Conservation (phyloP, 2,113 vertebrate genomes). For the Psephotus haematonotus region DNA sequence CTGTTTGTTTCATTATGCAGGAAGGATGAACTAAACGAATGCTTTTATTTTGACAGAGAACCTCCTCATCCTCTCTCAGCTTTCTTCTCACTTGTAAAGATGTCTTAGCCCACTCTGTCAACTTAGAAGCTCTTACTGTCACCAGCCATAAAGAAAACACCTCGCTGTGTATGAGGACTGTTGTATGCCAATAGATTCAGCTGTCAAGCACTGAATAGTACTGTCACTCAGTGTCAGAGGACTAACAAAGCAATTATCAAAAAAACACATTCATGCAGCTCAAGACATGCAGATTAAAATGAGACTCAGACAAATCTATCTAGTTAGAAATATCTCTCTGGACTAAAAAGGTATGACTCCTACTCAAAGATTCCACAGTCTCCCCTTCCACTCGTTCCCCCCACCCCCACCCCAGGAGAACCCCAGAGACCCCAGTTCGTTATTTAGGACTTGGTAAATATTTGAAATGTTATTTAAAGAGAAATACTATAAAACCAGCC, state of each 20-base stretch:
- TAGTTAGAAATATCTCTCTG: slow-evolving; percentile 16
- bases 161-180: slow-evolving; percentile 62
- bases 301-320: slow-evolving; percentile 12
- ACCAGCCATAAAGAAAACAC: slow-evolving; percentile 74
- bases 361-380: background rate
- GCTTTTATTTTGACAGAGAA: slow-evolving; percentile 76
- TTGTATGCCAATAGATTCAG: slow-evolving; percentile 74
- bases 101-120: slow-evolving; percentile 72
- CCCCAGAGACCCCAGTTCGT: background rate
- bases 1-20: slow-evolving; percentile 35
- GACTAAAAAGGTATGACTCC: background rate
- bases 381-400: background rate
- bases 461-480: background rate
- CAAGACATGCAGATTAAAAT: slow-evolving; percentile 67
- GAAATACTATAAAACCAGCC: background rate
- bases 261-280: slow-evolving; percentile 52
- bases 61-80: slow-evolving; percentile 57
- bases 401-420: background rate
- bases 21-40: slow-evolving; percentile 62
- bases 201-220: slow-evolving; percentile 75
- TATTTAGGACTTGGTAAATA: background rate
- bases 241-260: slow-evolving; percentile 81
- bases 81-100: slow-evolving; percentile 74
- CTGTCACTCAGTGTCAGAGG: slow-evolving; percentile 78
- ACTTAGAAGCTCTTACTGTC: slow-evolving; percentile 77